These are phyloP conservation scores for Athene cunicularia DNA, from an alignment of 2,113 vertebrate species.

Conservation along the genomic window DNA sequence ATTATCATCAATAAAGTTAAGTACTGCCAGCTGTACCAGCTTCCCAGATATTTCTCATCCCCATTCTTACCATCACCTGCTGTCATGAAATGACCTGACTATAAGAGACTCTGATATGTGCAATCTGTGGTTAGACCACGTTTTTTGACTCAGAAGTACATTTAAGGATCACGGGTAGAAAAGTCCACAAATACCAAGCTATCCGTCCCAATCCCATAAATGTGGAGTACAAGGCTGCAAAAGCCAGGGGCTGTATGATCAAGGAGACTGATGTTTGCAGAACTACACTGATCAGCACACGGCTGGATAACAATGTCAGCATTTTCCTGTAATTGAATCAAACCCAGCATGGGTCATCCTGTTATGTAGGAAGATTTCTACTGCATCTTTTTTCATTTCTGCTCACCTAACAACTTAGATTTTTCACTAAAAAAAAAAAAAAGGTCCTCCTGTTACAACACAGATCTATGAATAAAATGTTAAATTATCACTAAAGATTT, in stretches of 20 bases:
- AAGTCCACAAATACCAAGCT: neutral
- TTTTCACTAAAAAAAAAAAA: neutral
- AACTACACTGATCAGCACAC: neutral
- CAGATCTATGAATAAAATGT: neutral
- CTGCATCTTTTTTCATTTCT: neutral
- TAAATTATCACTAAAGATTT: neutral
- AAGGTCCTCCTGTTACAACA: neutral
- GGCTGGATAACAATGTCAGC: neutral
- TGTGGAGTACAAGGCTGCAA: neutral
- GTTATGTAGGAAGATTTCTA: neutral
- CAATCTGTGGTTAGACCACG: neutral
- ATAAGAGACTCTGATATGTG: neutral
- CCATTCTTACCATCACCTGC: neutral
- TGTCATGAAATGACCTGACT: neutral
- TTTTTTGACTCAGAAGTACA: neutral
- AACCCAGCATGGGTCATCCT: neutral
- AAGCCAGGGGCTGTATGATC: neutral
- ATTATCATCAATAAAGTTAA: neutral
- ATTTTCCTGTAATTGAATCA: neutral
- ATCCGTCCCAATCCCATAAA: neutral
- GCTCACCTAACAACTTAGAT: neutral
- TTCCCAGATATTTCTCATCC: neutral
- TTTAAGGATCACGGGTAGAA: neutral
- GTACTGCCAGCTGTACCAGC: neutral
- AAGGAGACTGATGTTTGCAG: neutral